Base-by-base conservation (phyloP, 2,113 vertebrate species). In the Promerops cafer region DNA sequence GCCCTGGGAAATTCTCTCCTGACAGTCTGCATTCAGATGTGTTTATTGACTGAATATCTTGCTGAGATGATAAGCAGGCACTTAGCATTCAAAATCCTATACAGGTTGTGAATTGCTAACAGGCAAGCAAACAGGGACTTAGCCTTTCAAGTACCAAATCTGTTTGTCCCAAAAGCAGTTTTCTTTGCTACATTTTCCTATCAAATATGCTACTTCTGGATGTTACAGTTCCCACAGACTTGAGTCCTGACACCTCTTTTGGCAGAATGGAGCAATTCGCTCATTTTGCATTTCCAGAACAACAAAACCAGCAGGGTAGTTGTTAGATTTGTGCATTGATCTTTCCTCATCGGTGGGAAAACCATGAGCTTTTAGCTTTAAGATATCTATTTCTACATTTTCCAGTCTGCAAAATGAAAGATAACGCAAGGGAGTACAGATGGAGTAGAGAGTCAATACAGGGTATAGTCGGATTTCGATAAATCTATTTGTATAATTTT, bases 251-350 rank as follows among this genome's bases (percentile, higher is more conserved):
- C 33, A 30, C 20, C 10, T 56, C 49, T 77, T 28, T 56, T 52
- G 42, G 52, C 60, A 75, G 53, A 77, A 59, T 6, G 24, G 59
- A 87, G 47, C 0, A 3, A 59, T 44, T 37, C 0, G 0, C 16
- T 66, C 20, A 28, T 37, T 75, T 37, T 82, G 35, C 23, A 11
- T 40, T 60, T 91, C 33, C 80, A 79, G 72, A 92, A 54, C 42
- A 80, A 53, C 50, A 42, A 65, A 59, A 4, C 1, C 31, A 74
- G 35, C 47, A 66, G 40, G 15, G 14, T 16, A 70, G 17, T 37
- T 83, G 26, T 69, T 81, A 44, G 53, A 42, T 65, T 39, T 37
- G 21, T 28, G 26, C 40, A 31, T 4, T 52, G 24, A 18, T 74
- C 80, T 92, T 77, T 75, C 47, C 40, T 78, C 37, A 28, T 54